Evolutionary conservation across 1,140 invertebrate genomes (phyloP).

Genomic region (Hypothenemus hampei): DNA sequence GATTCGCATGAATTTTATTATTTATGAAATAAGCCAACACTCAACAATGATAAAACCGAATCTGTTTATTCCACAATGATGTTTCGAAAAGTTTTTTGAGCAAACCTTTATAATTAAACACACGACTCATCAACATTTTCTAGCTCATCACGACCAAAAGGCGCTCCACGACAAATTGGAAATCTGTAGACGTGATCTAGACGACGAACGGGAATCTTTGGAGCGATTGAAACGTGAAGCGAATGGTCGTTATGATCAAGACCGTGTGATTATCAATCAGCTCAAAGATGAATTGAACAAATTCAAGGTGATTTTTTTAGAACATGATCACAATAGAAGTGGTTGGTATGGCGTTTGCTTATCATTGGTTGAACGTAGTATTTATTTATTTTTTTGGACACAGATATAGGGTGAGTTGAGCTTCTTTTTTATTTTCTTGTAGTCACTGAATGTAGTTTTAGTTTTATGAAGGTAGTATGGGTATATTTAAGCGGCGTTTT

Average conservation of each 20-base stretch:
- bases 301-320: constrained; percentile 42
- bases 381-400: constrained; percentile 18
- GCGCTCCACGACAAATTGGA: constrained; percentile 72
- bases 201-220: constrained; percentile 62
- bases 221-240: constrained; percentile 66
- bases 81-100: no score
- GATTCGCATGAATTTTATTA: no score
- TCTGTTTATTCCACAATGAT: no score
- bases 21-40: no score
- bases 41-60: no score
- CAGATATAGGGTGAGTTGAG: constrained; percentile 12
- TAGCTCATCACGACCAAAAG: constrained; percentile 81
- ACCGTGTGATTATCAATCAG: constrained; percentile 62
- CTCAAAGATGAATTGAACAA: constrained; percentile 69
- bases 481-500: no score
- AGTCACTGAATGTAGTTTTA: no score
- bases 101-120: no score
- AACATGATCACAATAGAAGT: constrained; percentile 14
- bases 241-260: constrained; percentile 63
- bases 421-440: no score
- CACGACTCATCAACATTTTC: no score
- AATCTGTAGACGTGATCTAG: constrained; percentile 60
- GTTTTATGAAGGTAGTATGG: no score
- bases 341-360: constrained; percentile 4
- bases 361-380: constrained; percentile 19